Conservation (phyloP, 2,797 vertebrate genomes). For the Sandelia bainsii region DNA sequence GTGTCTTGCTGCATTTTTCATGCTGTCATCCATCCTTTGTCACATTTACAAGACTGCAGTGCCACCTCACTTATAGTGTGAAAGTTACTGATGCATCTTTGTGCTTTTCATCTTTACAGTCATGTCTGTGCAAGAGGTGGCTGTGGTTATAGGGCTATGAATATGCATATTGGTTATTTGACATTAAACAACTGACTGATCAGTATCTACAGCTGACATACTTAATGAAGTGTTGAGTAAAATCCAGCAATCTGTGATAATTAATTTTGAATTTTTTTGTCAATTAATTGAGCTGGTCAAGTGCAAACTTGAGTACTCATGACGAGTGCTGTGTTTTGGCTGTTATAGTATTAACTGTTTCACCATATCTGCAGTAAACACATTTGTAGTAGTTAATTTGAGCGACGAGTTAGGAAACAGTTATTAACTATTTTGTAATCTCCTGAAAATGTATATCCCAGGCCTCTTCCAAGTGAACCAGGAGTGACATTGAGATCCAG, state of each 20-base stretch:
- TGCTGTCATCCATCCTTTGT: not conserved
- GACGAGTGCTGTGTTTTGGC: not conserved
- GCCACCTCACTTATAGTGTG: not conserved
- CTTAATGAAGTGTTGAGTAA: not conserved
- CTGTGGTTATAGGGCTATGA: not conserved
- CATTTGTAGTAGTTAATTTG: not conserved
- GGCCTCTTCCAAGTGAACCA: not conserved
- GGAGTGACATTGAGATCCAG: not conserved
- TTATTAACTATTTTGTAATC: not conserved
- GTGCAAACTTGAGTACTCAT: not conserved
- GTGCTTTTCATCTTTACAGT: not conserved
- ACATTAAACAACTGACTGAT: not conserved
- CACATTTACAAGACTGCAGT: not conserved
- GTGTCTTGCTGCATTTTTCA: slow-evolving; percentile 2
- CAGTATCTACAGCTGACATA: not conserved
- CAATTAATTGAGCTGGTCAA: not conserved
- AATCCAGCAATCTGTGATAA: not conserved
- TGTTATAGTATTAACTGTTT: slow-evolving; percentile 1
- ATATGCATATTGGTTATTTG: slow-evolving; percentile 4
- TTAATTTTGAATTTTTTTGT: not conserved
- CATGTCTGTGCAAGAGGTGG: not conserved
- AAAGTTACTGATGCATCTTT: not conserved
- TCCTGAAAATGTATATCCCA: not conserved
- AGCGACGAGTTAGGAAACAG: not conserved
- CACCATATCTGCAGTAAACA: not conserved